A percentile compares a stretch with the other conserved stretches of the same genome.
Evolutionary conservation across 1,140 invertebrate genomes (phyloP).

Genomic region (Scaptomyza graminum): DNA sequence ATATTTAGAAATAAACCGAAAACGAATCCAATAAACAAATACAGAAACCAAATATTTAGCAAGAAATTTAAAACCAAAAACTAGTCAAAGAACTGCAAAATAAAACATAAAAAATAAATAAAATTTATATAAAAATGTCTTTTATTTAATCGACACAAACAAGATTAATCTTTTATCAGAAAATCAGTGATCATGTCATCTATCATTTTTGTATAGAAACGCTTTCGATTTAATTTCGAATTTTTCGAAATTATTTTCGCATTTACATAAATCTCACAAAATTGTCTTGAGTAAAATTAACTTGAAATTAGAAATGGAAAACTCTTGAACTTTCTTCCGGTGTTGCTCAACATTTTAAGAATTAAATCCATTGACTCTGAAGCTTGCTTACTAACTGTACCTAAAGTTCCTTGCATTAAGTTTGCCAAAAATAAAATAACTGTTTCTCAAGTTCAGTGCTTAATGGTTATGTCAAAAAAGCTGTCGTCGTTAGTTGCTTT

Average conservation of each 20-base stretch:
- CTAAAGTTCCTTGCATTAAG: background rate
- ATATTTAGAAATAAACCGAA: slow-evolving; percentile 13
- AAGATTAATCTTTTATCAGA: no score
- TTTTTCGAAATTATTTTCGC: no score
- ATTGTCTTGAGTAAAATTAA: no score
- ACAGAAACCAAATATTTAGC: slow-evolving; percentile 43
- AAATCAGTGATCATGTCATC: no score
- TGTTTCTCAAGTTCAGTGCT: background rate
- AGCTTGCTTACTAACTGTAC: background rate
- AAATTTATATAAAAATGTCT: background rate
- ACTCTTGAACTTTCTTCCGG: no score
- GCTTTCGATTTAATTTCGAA: no score
- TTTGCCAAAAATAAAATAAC: background rate
- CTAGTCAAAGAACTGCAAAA: slow-evolving; percentile 33
- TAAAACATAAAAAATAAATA: slow-evolving; percentile 21
- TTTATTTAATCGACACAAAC: no score
- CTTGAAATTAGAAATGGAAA: no score
- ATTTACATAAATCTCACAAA: no score
- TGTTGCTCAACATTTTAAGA: no score
- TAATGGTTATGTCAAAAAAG: background rate
- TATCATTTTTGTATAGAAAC: no score
- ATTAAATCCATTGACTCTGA: no score
- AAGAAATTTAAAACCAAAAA: slow-evolving; percentile 44
- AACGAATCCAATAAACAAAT: slow-evolving; percentile 23
- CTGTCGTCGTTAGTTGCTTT: background rate